Conservation (phyloP, 2,888 invertebrate genomes). For the Scaptomyza polygonia region DNA sequence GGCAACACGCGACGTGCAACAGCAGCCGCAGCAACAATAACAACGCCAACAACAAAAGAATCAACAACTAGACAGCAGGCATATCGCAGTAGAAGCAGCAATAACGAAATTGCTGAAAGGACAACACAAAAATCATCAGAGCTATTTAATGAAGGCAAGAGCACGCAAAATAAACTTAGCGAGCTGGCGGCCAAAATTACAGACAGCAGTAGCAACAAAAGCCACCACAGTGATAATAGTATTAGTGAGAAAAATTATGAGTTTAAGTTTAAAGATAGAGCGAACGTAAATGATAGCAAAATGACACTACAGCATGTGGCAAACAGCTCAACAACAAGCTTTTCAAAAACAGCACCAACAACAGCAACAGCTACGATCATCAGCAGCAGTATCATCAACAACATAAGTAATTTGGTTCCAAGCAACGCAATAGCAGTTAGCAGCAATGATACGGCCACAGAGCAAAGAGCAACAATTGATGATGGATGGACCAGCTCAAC, state of each 20-base stretch:
- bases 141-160: constrained; percentile 49
- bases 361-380: constrained; percentile 3
- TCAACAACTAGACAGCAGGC: constrained; percentile 72
- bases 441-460: constrained; percentile 28
- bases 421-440: constrained; percentile 5
- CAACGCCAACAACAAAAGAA: constrained; percentile 37
- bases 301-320: constrained; percentile 77
- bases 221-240: constrained; percentile 79
- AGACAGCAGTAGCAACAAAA: constrained; percentile 60
- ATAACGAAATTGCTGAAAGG: constrained; percentile 45
- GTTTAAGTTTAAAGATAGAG: constrained; percentile 74
- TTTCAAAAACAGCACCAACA: constrained; percentile 32
- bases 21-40: constrained; percentile 51
- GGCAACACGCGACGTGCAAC: constrained; percentile 65
- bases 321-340: constrained; percentile 40
- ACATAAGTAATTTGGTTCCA: constrained; percentile 2
- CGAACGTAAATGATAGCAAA: constrained; percentile 78
- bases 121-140: constrained; percentile 49
- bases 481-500: constrained; percentile 84
- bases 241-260: constrained; percentile 79
- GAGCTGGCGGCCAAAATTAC: constrained; percentile 42
- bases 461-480: constrained; percentile 39
- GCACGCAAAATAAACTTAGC: constrained; percentile 46
- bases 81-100: constrained; percentile 70
- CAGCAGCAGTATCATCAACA: constrained; percentile 9